Evolutionary conservation across 2,888 invertebrate species (phyloP), one percentile per base, ranked within the genome.

Genomic region (Sphaeridia pumilis): DNA sequence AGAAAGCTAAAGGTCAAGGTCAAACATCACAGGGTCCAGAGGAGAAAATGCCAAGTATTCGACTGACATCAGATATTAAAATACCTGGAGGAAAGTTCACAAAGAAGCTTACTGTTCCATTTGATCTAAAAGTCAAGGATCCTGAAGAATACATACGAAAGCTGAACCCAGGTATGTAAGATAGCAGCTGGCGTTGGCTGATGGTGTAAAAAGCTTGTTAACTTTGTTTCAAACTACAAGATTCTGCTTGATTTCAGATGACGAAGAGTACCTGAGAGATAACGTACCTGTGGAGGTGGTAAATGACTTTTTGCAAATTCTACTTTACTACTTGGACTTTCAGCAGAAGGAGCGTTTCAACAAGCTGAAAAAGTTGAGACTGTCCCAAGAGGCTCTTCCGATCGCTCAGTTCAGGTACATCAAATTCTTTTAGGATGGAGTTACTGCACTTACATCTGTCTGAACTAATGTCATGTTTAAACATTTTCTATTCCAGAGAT

Each of bases 301-400:
- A 5, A 55, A 60, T 27, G 70, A 73, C 57, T 87, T 92, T 67
- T 71, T 80, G 54, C 76, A 81, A 57, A 77, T 87, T 47, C 70
- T 92, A 3, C 73, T 82, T 21, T 76, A 85, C 43, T 95, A 90
- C 69, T 72, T 90, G 60, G 89, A 93, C 71, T 95, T 94, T 69
- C 83, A 86, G 67, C 87, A 94, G 71, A 89, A 87, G 70, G 85
- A 86, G 67, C 85, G 86, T 69, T 87, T 90, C 71, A 75, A 75
- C n/a, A 90, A 87, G 69, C 71, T 95, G 4, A 82, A 78, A 61
- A 89, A 90, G 68, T 72, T 98, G 4, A 75, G 87, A 50, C 77
- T 81, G 64, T 75, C 81, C 10, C 94, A 97, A 71, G 77, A 74
- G 31, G 83, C 84, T 66, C 72, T 98, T 48, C 98, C 97, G 2